These are phyloP conservation scores for Bradynema listronoti DNA, from an alignment of 1,140 invertebrate species.

Conservation along the genomic window DNA sequence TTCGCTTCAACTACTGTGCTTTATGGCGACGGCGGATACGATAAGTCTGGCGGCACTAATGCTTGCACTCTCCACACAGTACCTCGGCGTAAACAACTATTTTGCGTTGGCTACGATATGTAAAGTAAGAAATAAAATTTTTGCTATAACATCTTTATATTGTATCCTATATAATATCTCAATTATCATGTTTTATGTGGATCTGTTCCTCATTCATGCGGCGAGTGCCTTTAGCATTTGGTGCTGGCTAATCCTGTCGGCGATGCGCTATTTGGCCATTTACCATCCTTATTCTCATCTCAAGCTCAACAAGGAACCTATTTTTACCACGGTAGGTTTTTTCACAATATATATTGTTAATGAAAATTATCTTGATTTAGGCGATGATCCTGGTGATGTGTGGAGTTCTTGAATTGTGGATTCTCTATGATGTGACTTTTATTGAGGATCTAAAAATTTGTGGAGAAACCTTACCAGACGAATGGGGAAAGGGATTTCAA, in stretches of 20 bases:
- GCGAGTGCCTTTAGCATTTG: conserved; percentile 36
- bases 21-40: conserved; percentile 39
- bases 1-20: conserved; percentile 27
- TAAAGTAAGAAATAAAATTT: conserved; percentile 14
- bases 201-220: conserved; percentile 37
- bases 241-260: conserved; percentile 38
- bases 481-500: conserved; percentile 34
- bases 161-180: not conserved
- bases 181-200: conserved; percentile 31
- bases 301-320: conserved; percentile 32
- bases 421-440: conserved; percentile 49
- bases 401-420: conserved; percentile 39
- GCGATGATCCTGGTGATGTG: conserved; percentile 12
- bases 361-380: conserved; percentile 3
- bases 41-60: conserved; percentile 22
- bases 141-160: conserved; percentile 3
- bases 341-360: not conserved
- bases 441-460: conserved; percentile 31
- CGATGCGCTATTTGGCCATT: conserved; percentile 32
- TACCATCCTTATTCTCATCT: conserved; percentile 38
- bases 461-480: conserved; percentile 31
- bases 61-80: conserved; percentile 24
- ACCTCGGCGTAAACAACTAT: conserved; percentile 22
- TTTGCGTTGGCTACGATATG: conserved; percentile 24
- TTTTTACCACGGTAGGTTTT: conserved; percentile 26